A percentile compares a stretch with the other conserved stretches of the same genome.
These are phyloP conservation scores for Hypsibius dujardini DNA, from an alignment of 1,140 invertebrate genomes.

Conservation along the genomic window DNA sequence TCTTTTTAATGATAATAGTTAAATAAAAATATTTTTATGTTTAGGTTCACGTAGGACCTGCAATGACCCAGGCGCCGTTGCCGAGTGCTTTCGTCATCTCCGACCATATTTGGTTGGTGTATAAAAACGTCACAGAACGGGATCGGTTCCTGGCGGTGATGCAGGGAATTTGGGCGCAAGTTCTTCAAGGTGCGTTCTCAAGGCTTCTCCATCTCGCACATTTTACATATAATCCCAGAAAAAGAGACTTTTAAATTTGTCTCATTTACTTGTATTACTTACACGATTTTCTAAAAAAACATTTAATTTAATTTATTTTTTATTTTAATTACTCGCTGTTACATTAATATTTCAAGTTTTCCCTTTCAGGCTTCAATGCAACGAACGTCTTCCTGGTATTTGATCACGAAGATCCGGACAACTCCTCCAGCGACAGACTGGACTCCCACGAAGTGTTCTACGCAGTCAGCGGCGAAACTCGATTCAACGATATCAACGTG, in stretches of 20 bases:
- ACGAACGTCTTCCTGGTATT: neutral
- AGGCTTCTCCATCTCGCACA: too few species aligned
- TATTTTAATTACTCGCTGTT: too few species aligned
- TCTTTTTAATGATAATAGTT: neutral
- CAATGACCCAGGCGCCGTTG: neutral
- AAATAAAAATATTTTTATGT: neutral
- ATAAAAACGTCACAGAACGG: slow-evolving; percentile 6
- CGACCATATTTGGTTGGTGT: slow-evolving; percentile 8
- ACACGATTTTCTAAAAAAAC: neutral
- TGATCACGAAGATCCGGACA: neutral
- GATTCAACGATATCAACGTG: neutral
- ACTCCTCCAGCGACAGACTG: neutral
- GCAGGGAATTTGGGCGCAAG: neutral
- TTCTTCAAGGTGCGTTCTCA: neutral
- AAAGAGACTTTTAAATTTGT: neutral
- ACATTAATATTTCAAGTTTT: neutral
- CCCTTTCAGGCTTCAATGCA: neutral
- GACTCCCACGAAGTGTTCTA: slow-evolving; percentile 12
- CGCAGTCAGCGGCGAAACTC: neutral
- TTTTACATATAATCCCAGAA: neutral
- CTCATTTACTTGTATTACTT: neutral
- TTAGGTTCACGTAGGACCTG: neutral
- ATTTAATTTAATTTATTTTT: neutral
- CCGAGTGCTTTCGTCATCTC: neutral
- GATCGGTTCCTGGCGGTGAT: neutral